Conservation (phyloP, 1,140 invertebrate species). For the Rhizoglyphus robini region DNA sequence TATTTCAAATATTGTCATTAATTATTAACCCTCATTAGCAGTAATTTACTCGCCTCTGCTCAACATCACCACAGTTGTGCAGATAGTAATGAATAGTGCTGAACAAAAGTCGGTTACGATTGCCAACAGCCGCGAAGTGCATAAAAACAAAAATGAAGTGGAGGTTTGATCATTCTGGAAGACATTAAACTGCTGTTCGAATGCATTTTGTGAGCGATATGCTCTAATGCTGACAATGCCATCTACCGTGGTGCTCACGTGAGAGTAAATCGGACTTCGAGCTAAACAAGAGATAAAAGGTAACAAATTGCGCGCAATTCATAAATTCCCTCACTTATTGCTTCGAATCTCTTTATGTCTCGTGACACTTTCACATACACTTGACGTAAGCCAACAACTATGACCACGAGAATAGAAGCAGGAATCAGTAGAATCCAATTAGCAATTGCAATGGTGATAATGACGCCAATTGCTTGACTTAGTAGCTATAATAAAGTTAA, state of each 20-base stretch:
- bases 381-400: too few species aligned
- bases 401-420: too few species aligned
- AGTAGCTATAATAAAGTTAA: conserved; percentile 13
- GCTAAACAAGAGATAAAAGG: background rate
- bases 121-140: background rate
- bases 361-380: conserved; percentile 68
- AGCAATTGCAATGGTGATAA: too few species aligned
- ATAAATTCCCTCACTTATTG: conserved; percentile 44
- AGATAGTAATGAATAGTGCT: background rate
- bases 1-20: too few species aligned
- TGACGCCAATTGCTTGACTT: conserved; percentile 27
- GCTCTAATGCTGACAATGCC: conserved; percentile 39
- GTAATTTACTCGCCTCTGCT: background rate
- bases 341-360: conserved; percentile 74
- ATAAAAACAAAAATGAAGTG: conserved; percentile 12
- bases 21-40: too few species aligned
- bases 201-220: conserved; percentile 38
- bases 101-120: conserved; percentile 17
- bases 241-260: conserved; percentile 37
- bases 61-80: conserved; percentile 16
- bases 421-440: too few species aligned
- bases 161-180: conserved; percentile 29
- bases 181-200: conserved; percentile 46
- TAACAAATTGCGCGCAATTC: conserved; percentile 38
- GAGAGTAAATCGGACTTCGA: conserved; percentile 38